Base-by-base conservation (phyloP, 2,113 vertebrate genomes). In the Otocyon megalotis region DNA sequence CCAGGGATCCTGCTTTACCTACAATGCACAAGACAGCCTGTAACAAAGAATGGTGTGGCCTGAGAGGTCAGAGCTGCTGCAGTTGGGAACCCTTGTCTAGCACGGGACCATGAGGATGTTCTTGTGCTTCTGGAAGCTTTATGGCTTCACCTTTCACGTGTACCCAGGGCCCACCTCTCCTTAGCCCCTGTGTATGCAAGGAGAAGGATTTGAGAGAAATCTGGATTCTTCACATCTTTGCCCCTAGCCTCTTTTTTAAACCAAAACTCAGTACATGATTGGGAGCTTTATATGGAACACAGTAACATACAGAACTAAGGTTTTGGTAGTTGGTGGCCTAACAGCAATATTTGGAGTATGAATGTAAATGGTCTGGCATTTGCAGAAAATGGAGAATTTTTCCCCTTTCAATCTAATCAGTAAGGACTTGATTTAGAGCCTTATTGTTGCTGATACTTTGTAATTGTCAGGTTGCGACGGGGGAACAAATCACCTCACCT, bases 31-130 rank as follows among this genome's bases (percentile, higher is more conserved):
- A 84, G 48, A 56, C 32, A 8, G 56, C 62, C 77, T 53, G 6
- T 16, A 35, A 4, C 53, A 9, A 24, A n/a, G 74, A 3, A 3
- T 5, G 17, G 0, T 54, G 37, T 50, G 50, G 24, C 37, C n/a
- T 3, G 0, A 0, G 7, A 32, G 6, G 37, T 56, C 56, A 9
- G 19, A 1, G n/a, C 28, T 15, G 24, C 35, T 62, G 56, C 76
- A 11, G 56, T 3, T 62, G 72, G 58, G 17, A 19, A 10, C 2
- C 26, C 19, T 32, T 17, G 37, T 26, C 12, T 5, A 12, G 13
- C 2, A 0, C 17, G 5, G 62, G 35, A 1, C 11, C 2, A 0
- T 24, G 50, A 48, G 11, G 22, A 8, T 16, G 16, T 30, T 10
- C 48, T 54, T 43, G 60, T 16, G 19, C 63, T 93, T 65, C 67